These are phyloP conservation scores for Phenacoccus solenopsis DNA, from an alignment of 1,140 invertebrate genomes.

Conservation along the genomic window DNA sequence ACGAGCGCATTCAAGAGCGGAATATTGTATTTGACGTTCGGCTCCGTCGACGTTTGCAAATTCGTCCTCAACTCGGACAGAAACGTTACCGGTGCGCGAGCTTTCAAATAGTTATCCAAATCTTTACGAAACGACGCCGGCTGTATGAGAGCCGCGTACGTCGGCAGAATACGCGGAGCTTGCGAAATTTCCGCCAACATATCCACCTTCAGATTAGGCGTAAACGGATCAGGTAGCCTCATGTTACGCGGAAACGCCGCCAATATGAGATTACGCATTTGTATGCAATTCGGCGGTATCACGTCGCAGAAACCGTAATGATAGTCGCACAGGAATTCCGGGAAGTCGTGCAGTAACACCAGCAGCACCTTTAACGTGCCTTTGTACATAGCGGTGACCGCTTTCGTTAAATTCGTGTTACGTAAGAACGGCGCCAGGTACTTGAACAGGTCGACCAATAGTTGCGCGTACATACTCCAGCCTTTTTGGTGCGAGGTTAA, in stretches of 20 bases:
- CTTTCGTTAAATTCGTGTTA: conserved; percentile 88
- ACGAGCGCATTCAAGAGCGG: conserved; percentile 93
- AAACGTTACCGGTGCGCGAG: conserved; percentile 88
- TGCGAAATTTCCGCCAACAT: conserved; percentile 53
- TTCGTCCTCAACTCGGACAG: conserved; percentile 79
- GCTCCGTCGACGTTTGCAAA: conserved; percentile 66
- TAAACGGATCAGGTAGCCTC: conserved; percentile 95
- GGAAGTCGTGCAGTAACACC: conserved; percentile 95
- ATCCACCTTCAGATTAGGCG: conserved; percentile 93
- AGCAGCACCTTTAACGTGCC: conserved; percentile 91
- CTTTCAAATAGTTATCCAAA: conserved; percentile 91
- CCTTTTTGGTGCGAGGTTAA: conserved; percentile 59
- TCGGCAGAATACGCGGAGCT: conserved; percentile 76
- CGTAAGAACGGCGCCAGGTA: conserved; percentile 92
- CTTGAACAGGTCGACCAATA: conserved; percentile 91
- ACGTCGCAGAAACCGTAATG: conserved; percentile 99
- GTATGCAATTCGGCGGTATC: conserved; percentile 97
- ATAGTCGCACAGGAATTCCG: conserved; percentile 97
- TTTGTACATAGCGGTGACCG: conserved; percentile 87
- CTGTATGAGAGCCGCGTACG: conserved; percentile 77
- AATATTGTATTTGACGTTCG: conserved; percentile 85
- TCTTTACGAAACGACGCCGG: conserved; percentile 84
- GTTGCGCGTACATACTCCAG: conserved; percentile 79
- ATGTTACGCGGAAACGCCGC: conserved; percentile 96
- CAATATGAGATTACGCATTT: conserved; percentile 95